Evolutionary conservation across 2,113 vertebrate species (phyloP).

Genomic region (Mesitornis unicolor): DNA sequence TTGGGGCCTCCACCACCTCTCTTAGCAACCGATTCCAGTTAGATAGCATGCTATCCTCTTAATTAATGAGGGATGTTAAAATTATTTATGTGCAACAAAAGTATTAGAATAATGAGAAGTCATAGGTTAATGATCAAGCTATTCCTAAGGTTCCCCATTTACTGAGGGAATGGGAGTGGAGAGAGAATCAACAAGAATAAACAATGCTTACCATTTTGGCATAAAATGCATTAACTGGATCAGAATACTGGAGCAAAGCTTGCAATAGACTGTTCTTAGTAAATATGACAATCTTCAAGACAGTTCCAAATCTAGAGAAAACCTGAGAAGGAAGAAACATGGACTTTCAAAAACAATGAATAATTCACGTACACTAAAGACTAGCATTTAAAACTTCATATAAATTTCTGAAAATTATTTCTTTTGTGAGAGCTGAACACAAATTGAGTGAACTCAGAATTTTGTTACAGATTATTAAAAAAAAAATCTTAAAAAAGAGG

Average conservation of each 20-base stretch:
- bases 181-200: neutral
- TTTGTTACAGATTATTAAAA: neutral
- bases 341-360: neutral
- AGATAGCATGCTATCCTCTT: neutral
- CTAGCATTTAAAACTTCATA: neutral
- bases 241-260: conserved; percentile 82
- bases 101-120: neutral
- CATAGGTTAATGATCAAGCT: neutral
- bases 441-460: neutral
- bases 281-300: conserved; percentile 86
- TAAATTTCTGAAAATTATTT: neutral
- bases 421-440: neutral
- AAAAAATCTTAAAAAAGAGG: neutral
- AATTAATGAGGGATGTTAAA: neutral
- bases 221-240: conserved; percentile 76
- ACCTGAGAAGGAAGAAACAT: conserved; percentile 64
- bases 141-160: neutral
- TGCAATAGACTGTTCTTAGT: conserved; percentile 84
- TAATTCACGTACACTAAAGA: neutral
- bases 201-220: conserved; percentile 84
- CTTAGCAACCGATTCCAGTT: too few species aligned
- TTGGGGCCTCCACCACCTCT: too few species aligned
- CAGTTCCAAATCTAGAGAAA: conserved; percentile 84
- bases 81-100: neutral
- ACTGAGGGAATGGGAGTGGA: too few species aligned